Evolutionary conservation across 2,113 vertebrate genomes (phyloP), one percentile per base, ranked within the genome.

Genomic region (Syngnathus typhle): DNA sequence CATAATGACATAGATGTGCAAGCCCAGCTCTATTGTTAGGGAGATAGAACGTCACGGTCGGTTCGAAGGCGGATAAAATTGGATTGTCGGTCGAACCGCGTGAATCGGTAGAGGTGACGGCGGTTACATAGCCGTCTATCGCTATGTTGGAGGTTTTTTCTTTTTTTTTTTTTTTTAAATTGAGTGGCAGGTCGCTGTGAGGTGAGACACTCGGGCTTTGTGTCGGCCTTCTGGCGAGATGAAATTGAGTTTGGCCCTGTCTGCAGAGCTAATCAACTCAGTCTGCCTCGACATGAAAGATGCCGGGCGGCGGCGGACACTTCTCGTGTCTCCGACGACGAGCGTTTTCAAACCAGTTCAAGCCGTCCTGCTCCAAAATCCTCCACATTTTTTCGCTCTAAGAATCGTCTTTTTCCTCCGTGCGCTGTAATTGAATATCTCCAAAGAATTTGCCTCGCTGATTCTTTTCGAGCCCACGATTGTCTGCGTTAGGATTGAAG

Each of bases 181-280:
- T 37, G 16, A 23, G 59, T 64, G 51, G 56, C 13, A 54, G 56
- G 65, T 52, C 65, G 60, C 43, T 56, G 68, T 59, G 70, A 65
- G 65, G 73, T 59, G 65, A 77, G 75, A 69, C 67, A 71, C 77
- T 82, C 78, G 59, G 68, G 68, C 77, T 83, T 79, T 77, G 81
- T 46, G 51, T 73, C 71, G 82, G 79, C 69, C 61, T 75, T 82
- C 77, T 60, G 58, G 27, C 46, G 75, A 76, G 78, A 73, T 83
- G 73, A 82, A 86, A 88, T 87, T 85, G 75, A 88, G 81, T 88
- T 87, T 86, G 78, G 73, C 51, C 73, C 73, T 32, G 81, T 88
- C 87, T 85, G 81, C 75, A 62, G 64, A 64, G 75, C 76, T 84
- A 87, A 87, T 88, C 77, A 80, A 73, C 74, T 74, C 73, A 79